Base-by-base conservation (phyloP, 2,888 invertebrate species). In the Drosophila cognata region DNA sequence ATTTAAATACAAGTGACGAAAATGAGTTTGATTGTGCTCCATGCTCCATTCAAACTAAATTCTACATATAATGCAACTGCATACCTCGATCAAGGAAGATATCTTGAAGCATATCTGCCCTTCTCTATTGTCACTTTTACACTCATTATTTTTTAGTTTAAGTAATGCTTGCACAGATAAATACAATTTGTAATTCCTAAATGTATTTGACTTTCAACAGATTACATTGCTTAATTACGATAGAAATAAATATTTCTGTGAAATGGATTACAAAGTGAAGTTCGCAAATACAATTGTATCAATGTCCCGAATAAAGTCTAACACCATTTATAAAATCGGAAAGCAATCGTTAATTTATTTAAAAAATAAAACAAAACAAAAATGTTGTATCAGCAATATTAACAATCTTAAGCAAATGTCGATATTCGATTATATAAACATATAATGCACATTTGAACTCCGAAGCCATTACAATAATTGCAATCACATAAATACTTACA, bases 401-500 rank as follows among this genome's bases (percentile, higher is more conserved):
- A 13, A 13, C 7, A 46, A 46, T 46, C 43, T 33, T 33, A 10
- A 46, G 4, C 1, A 13, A 43, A 13, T 21, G 13, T 46, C 13
- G 4, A 16, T 7, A 16, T 46, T 2, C 0, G 7, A 25, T 46
- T 46, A 5, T 2, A 11, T 4, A 11, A 11, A 5, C 5, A 21
- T 21, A 6, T 46, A 2, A 8, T 8, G 25, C 4, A 16, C 25
- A 46, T 2, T 46, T 8, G 1, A 25, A 1, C 25, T 46, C 8
- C 7, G 10, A 28, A 3, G 1, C 5, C 3, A 50, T 29, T 18
- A 28, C 18, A 28, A 18, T 50, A 50, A 18, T 50, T 18, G 5
- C 8, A 50, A 50, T 29, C 18, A 11, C 46, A 25, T 46, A 16
- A 59, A 51, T 78, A 78, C 78, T 78, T 79, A 78, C 78, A 11